Evolutionary conservation across 2,888 invertebrate genomes (phyloP).

Genomic region (Cancer borealis): DNA sequence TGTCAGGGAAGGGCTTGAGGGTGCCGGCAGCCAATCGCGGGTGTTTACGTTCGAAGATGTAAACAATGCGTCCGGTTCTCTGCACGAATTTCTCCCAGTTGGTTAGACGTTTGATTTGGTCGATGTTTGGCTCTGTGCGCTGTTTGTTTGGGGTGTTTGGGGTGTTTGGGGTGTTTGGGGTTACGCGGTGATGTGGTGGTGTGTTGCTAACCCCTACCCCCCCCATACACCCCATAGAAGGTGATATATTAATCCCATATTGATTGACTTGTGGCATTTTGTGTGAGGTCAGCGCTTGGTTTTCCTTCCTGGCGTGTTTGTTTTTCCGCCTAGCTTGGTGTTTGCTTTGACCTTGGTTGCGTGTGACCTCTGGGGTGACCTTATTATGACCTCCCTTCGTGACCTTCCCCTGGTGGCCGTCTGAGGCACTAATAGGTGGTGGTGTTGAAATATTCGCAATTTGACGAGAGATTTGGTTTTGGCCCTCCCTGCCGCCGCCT

Average conservation of each 20-base stretch:
- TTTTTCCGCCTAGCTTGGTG: background rate
- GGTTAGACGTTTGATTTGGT: slow-evolving; percentile 65
- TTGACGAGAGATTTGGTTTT: too few relatives aligned
- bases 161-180: background rate
- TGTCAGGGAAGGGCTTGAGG: slow-evolving; percentile 83
- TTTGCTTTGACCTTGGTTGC: background rate
- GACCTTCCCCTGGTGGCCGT: background rate
- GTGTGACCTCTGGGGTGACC: background rate
- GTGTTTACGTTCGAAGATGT: slow-evolving; percentile 87
- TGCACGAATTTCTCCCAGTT: slow-evolving; percentile 76
- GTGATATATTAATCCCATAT: background rate
- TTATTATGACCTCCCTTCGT: background rate
- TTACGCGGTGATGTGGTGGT: background rate
- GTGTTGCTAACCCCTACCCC: background rate
- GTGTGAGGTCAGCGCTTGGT: too few relatives aligned
- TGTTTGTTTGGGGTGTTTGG: background rate
- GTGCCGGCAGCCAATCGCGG: slow-evolving; percentile 87
- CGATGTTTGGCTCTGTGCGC: slow-evolving; percentile 66
- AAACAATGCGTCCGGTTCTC: slow-evolving; percentile 84
- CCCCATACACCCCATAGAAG: background rate
- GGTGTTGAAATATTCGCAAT: background rate
- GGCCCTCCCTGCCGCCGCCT: background rate
- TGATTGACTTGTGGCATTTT: too few relatives aligned
- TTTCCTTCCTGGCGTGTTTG: background rate
- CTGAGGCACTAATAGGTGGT: background rate